Evolutionary conservation across 2,888 invertebrate genomes (phyloP).

Genomic region (Galerucella pusilla): DNA sequence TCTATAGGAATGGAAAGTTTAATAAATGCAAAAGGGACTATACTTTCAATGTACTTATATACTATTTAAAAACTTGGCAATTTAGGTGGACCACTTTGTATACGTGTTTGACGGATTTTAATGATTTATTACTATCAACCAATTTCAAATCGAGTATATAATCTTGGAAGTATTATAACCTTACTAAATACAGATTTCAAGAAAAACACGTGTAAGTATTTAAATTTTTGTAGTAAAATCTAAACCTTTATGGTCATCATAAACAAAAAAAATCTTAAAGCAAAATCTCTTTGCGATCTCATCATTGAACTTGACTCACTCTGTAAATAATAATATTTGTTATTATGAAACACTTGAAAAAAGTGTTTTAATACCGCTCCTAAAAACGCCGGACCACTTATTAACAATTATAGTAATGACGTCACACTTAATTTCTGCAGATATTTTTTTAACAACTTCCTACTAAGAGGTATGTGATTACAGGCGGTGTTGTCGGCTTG

Average conservation of each 20-base stretch:
- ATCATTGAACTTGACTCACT: background rate
- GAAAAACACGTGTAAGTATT: background rate
- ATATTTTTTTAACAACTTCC: conserved; percentile 34
- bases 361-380: conserved; percentile 29
- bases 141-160: too few species aligned
- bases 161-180: too few species aligned
- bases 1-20: too few species aligned
- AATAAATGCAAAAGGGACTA: too few species aligned
- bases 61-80: too few species aligned
- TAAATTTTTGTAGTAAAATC: too few species aligned
- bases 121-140: too few species aligned
- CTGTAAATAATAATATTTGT: background rate
- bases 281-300: too few species aligned
- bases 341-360: background rate
- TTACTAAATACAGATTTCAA: background rate
- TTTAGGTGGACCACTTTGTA: too few species aligned
- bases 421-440: conserved; percentile 40
- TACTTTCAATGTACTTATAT: too few species aligned
- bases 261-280: background rate
- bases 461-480: conserved; percentile 4
- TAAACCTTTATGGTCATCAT: background rate
- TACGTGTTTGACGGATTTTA: too few species aligned
- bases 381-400: conserved; percentile 4
- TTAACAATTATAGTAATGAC: conserved; percentile 41
- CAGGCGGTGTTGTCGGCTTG: background rate